Evolutionary conservation across 2,888 invertebrate species (phyloP), one percentile per base, ranked within the genome.

Genomic region (Perizoma flavofasciatum): DNA sequence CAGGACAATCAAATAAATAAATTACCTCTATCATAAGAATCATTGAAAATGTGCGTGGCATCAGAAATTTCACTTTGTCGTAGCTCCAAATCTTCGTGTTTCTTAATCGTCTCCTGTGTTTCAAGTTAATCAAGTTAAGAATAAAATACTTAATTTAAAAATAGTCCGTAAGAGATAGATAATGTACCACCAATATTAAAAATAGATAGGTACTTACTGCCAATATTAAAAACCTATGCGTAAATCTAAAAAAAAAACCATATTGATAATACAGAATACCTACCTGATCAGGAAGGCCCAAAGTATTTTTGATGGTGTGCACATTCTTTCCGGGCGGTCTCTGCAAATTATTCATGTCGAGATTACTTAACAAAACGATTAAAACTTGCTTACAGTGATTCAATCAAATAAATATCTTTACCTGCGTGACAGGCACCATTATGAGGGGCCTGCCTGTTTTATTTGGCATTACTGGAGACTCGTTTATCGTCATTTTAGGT

Each of bases 31-130:
- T 75, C 78, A 43, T 73, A 73, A 8, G 67, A 56, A 37, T 77
- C 73, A 11, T 53, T 55, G 32, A 57, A 45, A 33, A 61, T 40
- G 34, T 55, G 57, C 44, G 57, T 34, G 6, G 54, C 49, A 55
- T 74, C 74, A 9, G 68, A 72, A 37, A 63, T 61, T 32, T 73
- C 73, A 55, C 68, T 69, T 52, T 73, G 71, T 41, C 71, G 65
- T 32, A 77, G 41, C 69, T 83, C 82, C 49, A 81, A 65, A 43
- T 84, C 80, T 73, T 87, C 85, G 53, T 75, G 74, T 67, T 74
- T 75, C 46, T 78, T 77, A 63, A 84, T 83, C 5, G 77, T 79
- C 55, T 84, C 83, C 89, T 89, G 65, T 60, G 1, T 33, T 49
- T 4, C 22, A 44, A 58, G 49, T 51, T 22, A 32, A 51, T 32